Evolutionary conservation across 2,888 invertebrate species (phyloP), one percentile per base, ranked within the genome.

Genomic region (Spatulosminthurus flaviceps): DNA sequence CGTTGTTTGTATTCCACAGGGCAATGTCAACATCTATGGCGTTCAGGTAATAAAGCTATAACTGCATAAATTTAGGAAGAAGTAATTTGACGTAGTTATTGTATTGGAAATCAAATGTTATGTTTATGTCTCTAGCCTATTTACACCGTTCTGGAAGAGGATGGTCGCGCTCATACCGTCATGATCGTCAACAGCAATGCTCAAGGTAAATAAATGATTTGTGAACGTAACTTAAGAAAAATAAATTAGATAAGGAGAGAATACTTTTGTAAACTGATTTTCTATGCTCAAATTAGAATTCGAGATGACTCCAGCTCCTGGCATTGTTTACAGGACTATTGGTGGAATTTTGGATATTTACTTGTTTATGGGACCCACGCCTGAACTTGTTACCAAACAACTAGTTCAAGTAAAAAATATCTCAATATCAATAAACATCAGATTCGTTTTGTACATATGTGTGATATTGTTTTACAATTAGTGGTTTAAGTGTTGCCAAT

Each of bases 271-370:
- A n/a, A n/a, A n/a, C n/a, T n/a, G n/a, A n/a, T n/a, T n/a, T n/a
- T n/a, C n/a, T n/a, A n/a, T n/a, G n/a, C n/a, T n/a, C n/a, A n/a
- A n/a, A n/a, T 66, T 88, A 94, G 95, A 95, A 87, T 90, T 95
- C 26, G 91, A 93, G 24, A 87, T 95, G 0, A 95, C 95, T 86
- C 94, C 95, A 2, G 89, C 92, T 0, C 95, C 95, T 0, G 93
- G 92, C 0, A 90, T 96, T 75, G 95, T 95, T 0, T 96, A 93
- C 88, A 90, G 96, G 79, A 90, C 93, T 0, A 92, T 93, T 60
- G 95, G 95, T 19, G 96, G 96, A 0, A 89, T 95, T 11, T 89
- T 96, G 0, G 92, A 95, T 87, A 91, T 96, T 80, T 93, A 92
- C 87, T 89, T 95, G 81, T 92, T 95, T 86, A 85, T 93, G 86